Percentiles rank a stretch among this genome's conserved stretches.
Conservation (phyloP, 2,113 vertebrate genomes). For the Naja naja region DNA sequence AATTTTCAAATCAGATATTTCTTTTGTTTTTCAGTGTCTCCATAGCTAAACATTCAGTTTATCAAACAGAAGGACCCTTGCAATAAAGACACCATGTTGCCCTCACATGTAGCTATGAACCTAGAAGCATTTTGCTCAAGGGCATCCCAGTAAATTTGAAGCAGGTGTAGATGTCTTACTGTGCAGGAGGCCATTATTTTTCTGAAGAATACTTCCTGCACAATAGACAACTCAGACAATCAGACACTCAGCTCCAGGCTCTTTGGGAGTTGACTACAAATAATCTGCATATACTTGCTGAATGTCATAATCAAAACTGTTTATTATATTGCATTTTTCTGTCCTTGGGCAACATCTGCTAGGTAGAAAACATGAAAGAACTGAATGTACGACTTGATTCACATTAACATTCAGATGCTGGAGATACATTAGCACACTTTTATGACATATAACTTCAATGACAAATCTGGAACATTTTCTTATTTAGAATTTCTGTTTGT, state of each 20-base stretch:
- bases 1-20: not conserved
- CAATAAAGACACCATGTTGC: not conserved
- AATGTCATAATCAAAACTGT: not conserved
- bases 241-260: not conserved
- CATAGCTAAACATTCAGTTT: not conserved
- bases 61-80: not conserved
- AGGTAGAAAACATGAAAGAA: not conserved
- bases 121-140: not conserved
- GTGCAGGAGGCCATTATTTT: not conserved
- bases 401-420: not conserved
- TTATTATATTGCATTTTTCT: not conserved
- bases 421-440: not conserved
- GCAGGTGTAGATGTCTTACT: not conserved
- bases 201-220: not conserved
- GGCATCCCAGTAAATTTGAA: not conserved
- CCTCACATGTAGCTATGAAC: not conserved
- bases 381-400: not conserved
- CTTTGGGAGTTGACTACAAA: not conserved
- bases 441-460: not conserved
- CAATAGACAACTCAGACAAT: not conserved
- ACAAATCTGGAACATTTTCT: not conserved
- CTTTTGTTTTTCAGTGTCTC: not conserved
- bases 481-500: slow-evolving; percentile 16
- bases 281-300: not conserved
- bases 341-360: not conserved